Evolutionary conservation across 1,140 invertebrate species (phyloP), one percentile per base, ranked within the genome.

Genomic region (Zaprionus davidi): DNA sequence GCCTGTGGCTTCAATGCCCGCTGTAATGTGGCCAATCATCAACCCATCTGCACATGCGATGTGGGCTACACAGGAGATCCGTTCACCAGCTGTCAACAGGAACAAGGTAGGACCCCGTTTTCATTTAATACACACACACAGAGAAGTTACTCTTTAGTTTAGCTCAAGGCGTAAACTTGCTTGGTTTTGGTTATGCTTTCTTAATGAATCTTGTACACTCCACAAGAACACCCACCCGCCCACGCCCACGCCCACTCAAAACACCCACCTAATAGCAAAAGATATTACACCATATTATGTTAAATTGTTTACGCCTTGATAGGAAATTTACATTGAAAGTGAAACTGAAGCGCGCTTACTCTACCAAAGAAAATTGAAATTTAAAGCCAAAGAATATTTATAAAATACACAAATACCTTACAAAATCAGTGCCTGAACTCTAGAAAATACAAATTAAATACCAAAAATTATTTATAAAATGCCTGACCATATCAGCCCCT

Each of bases 61-160:
- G 94, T 95, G 80, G 95, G 95, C 90, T 95, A 94, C 77, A 97
- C 96, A 9, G 97, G 96, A 70, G 96, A 97, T 94, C 96, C 96
- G 49, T 96, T 96, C 88, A 94, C 94, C 34, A 95, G 95, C 81
- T 97, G 96, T 88, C 95, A 95, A 69, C 82, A 83, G 56, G 91
- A 94, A 60, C 93, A 93, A 94, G 94, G 95, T 95, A 94, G 88
- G 91, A 96, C 41, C 60, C 57, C 51, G 46, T 65, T 77, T 90
- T 76, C 3, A 58, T 71, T 76, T 72, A 63, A 53, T 7, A 26
- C 24, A 34, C 60, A 64, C 60, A 63, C 63, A 67, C 53, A 46
- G 13, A 76, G 20, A 57, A 17, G 51, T 15, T 2, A 59, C 13
- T 3, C 22, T 24, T 24, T 55, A 51, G 84, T 58, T 79, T 79